Evolutionary conservation across 1,140 invertebrate species (phyloP).

Genomic region (Berghia stephanieae): DNA sequence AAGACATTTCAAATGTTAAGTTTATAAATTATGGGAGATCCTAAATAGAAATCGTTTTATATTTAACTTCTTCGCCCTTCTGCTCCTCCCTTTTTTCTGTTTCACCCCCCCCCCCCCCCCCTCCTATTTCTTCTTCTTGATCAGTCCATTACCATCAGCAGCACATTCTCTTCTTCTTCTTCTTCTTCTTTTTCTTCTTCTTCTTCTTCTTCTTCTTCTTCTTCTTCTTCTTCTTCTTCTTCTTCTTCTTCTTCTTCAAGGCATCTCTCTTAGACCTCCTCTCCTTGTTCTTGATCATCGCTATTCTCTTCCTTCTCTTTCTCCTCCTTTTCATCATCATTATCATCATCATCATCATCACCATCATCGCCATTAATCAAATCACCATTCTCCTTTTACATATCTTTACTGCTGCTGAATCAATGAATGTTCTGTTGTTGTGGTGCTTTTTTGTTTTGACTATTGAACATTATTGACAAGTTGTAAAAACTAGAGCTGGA

Average conservation of each 20-base stretch:
- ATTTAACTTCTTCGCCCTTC: too few relatives aligned
- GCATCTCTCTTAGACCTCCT: neutral
- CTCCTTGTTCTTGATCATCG: neutral
- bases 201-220: neutral
- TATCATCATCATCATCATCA: neutral
- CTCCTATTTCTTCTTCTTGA: neutral
- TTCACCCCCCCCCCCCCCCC: neutral
- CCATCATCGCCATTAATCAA: too few relatives aligned
- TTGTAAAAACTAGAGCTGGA: too few relatives aligned
- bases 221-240: neutral
- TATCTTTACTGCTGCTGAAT: too few relatives aligned
- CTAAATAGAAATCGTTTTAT: too few relatives aligned
- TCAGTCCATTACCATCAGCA: neutral
- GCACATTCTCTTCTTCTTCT: neutral
- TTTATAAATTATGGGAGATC: too few relatives aligned
- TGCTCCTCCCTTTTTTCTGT: neutral
- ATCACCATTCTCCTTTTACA: too few relatives aligned
- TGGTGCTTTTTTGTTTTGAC: too few relatives aligned
- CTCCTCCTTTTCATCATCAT: neutral
- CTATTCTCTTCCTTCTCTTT: neutral
- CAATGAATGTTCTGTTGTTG: too few relatives aligned
- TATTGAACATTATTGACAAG: too few relatives aligned
- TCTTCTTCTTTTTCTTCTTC: too few relatives aligned
- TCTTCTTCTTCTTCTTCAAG: neutral
- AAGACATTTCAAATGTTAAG: too few relatives aligned